Percentiles rank a stretch among this genome's conserved stretches.
These are phyloP conservation scores for Aphidius ervi DNA, from an alignment of 1,140 invertebrate species.

Conservation along the genomic window DNA sequence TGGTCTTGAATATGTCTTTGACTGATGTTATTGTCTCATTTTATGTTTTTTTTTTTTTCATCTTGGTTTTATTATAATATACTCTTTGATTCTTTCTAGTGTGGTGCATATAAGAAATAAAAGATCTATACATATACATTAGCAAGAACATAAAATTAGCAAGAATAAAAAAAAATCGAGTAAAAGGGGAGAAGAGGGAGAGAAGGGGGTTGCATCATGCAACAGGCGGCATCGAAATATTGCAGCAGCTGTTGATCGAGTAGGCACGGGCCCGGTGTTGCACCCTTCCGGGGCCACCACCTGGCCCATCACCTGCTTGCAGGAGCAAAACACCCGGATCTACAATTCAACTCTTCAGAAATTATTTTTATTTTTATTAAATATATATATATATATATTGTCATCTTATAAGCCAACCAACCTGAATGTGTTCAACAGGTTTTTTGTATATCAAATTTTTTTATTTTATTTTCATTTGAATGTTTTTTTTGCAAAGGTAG, in stretches of 20 bases:
- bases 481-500: too few relatives aligned
- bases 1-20: too few relatives aligned
- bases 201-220: constrained; percentile 22
- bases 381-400: too few relatives aligned
- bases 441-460: too few relatives aligned
- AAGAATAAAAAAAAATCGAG: neutral
- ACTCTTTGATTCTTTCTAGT: neutral
- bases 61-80: neutral
- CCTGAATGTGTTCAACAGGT: too few relatives aligned
- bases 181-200: neutral
- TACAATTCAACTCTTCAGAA: neutral
- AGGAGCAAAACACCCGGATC: too few relatives aligned
- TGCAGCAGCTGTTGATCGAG: constrained; percentile 31
- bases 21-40: too few relatives aligned
- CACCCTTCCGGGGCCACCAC: constrained; percentile 33
- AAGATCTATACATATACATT: neutral
- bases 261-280: constrained; percentile 36
- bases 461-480: too few relatives aligned
- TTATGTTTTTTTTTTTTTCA: neutral
- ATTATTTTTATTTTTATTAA: too few relatives aligned
- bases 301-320: constrained; percentile 27
- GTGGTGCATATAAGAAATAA: constrained; percentile 4
- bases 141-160: neutral
- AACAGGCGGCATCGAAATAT: constrained; percentile 19
- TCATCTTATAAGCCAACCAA: too few relatives aligned